Percentiles rank a stretch among this genome's conserved stretches.
Evolutionary conservation across 2,113 vertebrate species (phyloP).

Genomic region (Python bivittatus): DNA sequence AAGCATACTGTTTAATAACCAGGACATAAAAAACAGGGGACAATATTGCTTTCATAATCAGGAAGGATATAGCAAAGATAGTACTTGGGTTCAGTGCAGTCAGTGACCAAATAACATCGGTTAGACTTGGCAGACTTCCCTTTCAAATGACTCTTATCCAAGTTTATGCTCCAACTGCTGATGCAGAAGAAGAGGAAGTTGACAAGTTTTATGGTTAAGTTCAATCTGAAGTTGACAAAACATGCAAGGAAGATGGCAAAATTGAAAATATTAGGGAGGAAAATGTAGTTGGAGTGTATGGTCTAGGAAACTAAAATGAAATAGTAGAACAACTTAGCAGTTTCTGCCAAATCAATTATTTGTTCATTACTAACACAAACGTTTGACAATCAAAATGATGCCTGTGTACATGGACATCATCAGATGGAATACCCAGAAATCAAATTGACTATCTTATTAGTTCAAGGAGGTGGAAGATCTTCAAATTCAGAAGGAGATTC

Average conservation of each 20-base stretch:
- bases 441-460: too few relatives aligned
- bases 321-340: neutral
- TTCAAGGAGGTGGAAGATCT: neutral
- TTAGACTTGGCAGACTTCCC: neutral
- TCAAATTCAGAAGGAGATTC: neutral
- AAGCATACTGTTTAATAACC: too few relatives aligned
- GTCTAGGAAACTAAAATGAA: neutral
- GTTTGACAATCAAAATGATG: too few relatives aligned
- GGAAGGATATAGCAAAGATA: too few relatives aligned
- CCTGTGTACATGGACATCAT: too few relatives aligned
- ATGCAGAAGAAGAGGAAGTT: neutral
- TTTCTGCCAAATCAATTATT: neutral
- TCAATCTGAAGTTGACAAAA: neutral
- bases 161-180: neutral
- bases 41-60: too few relatives aligned
- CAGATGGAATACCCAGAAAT: too few relatives aligned
- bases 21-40: too few relatives aligned
- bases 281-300: neutral
- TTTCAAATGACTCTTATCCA: neutral
- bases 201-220: neutral
- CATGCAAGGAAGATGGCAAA: neutral
- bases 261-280: neutral
- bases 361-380: too few relatives aligned
- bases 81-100: too few relatives aligned
- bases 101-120: too few relatives aligned